phyloP scores from a whole-genome alignment of 2,888 invertebrate genomes.

The Zele albiditarsus region DNA sequence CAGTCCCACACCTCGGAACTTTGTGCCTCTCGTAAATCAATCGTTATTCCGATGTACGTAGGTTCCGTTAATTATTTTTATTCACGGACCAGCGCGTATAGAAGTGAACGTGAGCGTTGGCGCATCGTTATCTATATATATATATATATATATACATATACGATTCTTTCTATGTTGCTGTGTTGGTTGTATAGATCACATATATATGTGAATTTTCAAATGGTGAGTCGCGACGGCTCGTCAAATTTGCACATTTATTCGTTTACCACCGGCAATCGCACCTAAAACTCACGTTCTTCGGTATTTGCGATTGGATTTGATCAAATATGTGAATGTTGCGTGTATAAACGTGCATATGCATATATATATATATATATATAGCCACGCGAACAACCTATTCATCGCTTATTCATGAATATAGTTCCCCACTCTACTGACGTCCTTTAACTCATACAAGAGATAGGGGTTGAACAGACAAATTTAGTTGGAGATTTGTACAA shows the following conservation, averaged over 20 bases:
- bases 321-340: conserved; percentile 31
- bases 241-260: conserved; percentile 71
- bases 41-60: conserved; percentile 63
- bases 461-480: not conserved
- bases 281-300: conserved; percentile 59
- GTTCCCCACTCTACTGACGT: conserved; percentile 37
- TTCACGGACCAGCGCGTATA: conserved; percentile 61
- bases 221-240: conserved; percentile 52
- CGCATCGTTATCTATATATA: conserved; percentile 22
- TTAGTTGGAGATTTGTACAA: not conserved
- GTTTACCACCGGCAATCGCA: conserved; percentile 64
- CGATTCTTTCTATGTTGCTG: not conserved
- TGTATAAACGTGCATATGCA: conserved; percentile 18
- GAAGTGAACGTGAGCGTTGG: conserved; percentile 51
- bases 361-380: conserved; percentile 30
- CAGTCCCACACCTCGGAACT: conserved; percentile 42
- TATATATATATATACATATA: conserved; percentile 33
- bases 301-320: conserved; percentile 52
- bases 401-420: conserved; percentile 63
- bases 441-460: not conserved
- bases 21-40: conserved; percentile 63
- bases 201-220: conserved; percentile 39
- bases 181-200: conserved; percentile 19
- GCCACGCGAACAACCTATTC: conserved; percentile 46
- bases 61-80: conserved; percentile 68